Evolutionary conservation across 2,888 invertebrate species (phyloP).

Genomic region (Penaeus monodon): DNA sequence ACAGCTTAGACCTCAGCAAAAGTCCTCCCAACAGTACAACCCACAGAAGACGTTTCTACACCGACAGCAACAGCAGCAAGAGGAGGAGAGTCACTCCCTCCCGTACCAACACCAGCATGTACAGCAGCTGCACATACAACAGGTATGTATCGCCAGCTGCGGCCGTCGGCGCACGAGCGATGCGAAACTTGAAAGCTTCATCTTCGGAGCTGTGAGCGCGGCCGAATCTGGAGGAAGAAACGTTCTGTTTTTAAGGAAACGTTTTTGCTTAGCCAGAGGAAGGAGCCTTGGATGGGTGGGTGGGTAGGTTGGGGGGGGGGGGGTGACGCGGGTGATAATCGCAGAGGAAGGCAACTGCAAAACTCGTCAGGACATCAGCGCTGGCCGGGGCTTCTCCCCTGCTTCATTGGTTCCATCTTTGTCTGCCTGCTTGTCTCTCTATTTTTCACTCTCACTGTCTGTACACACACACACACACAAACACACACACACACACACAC

Average conservation of each 20-base stretch:
- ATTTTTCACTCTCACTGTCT: neutral
- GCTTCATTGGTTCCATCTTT: neutral
- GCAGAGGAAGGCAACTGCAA: neutral
- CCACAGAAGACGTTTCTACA: neutral
- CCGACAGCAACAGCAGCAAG: constrained; percentile 7
- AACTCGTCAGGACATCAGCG: too few relatives aligned
- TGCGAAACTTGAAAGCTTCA: too few relatives aligned
- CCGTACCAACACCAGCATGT: neutral
- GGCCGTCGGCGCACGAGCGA: constrained; percentile 2
- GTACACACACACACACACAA: too few relatives aligned
- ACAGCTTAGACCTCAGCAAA: too few relatives aligned
- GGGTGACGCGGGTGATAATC: neutral
- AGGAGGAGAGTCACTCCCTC: neutral
- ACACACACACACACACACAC: too few relatives aligned
- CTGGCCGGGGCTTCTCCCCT: neutral
- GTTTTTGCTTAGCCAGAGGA: neutral
- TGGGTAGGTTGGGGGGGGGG: neutral
- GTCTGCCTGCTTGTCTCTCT: neutral
- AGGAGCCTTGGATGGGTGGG: neutral
- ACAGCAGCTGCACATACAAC: constrained; percentile 26
- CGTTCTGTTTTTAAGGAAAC: too few relatives aligned
- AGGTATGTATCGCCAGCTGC: constrained; percentile 27
- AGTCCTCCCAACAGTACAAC: neutral
- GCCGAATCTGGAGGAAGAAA: too few relatives aligned
- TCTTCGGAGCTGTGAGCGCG: too few relatives aligned